These are phyloP conservation scores for Rhopilema esculentum DNA, from an alignment of 30 jellyfish, hydroid and myxozoan species.

Conservation along the genomic window DNA sequence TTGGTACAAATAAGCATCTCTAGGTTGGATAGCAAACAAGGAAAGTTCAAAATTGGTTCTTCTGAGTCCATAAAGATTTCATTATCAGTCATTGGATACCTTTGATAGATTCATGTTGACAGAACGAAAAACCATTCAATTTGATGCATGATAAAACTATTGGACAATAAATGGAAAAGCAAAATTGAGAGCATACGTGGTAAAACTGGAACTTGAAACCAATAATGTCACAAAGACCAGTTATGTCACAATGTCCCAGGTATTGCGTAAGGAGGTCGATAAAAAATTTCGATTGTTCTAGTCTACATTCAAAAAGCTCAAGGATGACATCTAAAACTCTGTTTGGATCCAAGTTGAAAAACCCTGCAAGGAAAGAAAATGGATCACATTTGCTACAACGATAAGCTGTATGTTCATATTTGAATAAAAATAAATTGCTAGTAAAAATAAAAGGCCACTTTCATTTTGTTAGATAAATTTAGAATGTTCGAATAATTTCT, in stretches of 20 bases:
- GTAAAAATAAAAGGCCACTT: no score
- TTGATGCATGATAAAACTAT: no score
- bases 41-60: no score
- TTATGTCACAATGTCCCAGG: constrained; percentile 83
- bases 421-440: no score
- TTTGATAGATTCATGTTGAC: no score
- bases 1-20: neutral
- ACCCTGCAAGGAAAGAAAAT: constrained; percentile 62
- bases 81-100: no score
- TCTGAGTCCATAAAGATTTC: no score
- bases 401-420: no score
- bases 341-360: constrained; percentile 95
- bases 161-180: neutral
- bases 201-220: constrained; percentile 96
- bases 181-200: constrained; percentile 72
- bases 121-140: no score
- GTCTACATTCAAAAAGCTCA: constrained; percentile 88
- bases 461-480: no score
- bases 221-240: constrained; percentile 89
- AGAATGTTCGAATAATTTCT: no score
- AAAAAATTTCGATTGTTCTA: constrained; percentile 56
- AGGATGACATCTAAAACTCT: constrained; percentile 92
- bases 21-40: no score
- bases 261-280: constrained; percentile 72
- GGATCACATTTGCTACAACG: neutral